A percentile compares a stretch with the other conserved stretches of the same genome.
These are phyloP conservation scores for Creontiades dilutus DNA, from an alignment of 2,888 invertebrate species.

Conservation along the genomic window DNA sequence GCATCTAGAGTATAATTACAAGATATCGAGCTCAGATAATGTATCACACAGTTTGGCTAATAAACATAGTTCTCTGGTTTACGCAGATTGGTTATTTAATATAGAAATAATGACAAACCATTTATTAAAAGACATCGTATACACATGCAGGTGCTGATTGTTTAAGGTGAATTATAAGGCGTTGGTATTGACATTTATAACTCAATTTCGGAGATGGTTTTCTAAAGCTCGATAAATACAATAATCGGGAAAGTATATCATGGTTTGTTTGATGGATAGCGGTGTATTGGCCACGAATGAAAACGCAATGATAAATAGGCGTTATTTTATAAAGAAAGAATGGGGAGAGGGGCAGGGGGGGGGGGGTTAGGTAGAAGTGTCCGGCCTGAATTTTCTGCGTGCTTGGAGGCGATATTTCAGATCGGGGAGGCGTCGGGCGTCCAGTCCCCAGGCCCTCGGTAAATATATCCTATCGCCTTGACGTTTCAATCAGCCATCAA, in stretches of 20 bases:
- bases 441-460: slow-evolving; percentile 32
- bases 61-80: too few species aligned
- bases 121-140: too few species aligned
- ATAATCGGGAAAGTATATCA: slow-evolving; percentile 4
- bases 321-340: slow-evolving; percentile 54
- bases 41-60: too few species aligned
- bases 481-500: slow-evolving; percentile 71
- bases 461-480: slow-evolving; percentile 68
- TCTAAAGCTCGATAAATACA: slow-evolving; percentile 15
- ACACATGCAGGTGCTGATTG: too few species aligned
- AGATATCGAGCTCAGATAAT: too few species aligned
- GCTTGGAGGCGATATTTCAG: slow-evolving; percentile 66
- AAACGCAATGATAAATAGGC: slow-evolving; percentile 48
- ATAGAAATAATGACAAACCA: too few species aligned
- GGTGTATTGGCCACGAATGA: slow-evolving; percentile 27
- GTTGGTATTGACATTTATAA: not conserved
- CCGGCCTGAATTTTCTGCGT: slow-evolving; percentile 65
- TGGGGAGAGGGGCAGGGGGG: not conserved
- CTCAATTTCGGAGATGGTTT: slow-evolving; percentile 25
- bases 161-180: too few species aligned
- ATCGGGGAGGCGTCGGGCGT: slow-evolving; percentile 24
- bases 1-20: too few species aligned
- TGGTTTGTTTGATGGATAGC: slow-evolving; percentile 24
- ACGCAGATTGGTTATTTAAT: too few species aligned
- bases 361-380: slow-evolving; percentile 20